These are phyloP conservation scores for Chironex yamaguchii DNA, from an alignment of 30 jellyfish, hydroid and myxozoan species.

Conservation along the genomic window DNA sequence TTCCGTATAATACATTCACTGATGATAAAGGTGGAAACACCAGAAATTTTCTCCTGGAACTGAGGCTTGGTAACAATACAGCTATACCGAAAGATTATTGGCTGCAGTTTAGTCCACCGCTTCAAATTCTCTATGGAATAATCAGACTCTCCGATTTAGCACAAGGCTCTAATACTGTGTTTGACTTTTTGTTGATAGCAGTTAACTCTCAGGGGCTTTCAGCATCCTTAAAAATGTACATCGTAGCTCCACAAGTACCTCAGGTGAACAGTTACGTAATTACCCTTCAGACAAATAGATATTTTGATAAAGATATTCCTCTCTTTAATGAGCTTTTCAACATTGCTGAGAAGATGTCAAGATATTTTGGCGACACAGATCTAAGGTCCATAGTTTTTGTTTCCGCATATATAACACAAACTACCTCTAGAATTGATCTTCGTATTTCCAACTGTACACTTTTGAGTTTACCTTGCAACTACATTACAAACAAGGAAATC, in stretches of 20 bases:
- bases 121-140: conserved; percentile 33
- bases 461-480: not conserved
- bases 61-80: conserved; percentile 2
- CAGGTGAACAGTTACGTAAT: not conserved
- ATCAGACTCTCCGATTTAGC: conserved; percentile 29
- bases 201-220: conserved; percentile 45
- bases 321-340: not conserved
- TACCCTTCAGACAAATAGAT: not conserved
- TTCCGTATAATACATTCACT: conserved; percentile 70
- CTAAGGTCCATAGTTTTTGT: not conserved
- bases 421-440: not conserved
- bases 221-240: not conserved
- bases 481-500: not conserved
- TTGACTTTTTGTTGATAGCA: conserved; percentile 18
- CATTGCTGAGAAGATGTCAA: not conserved
- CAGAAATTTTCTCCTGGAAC: conserved; percentile 29
- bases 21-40: conserved; percentile 83
- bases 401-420: not conserved
- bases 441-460: not conserved
- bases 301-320: not conserved
- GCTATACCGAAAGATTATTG: conserved; percentile 40
- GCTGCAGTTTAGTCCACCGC: conserved; percentile 13
- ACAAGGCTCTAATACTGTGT: conserved; percentile 3
- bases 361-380: not conserved
- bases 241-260: not conserved